These are phyloP conservation scores for Sebastes schlegelii DNA, from an alignment of 2,113 vertebrate genomes.

Conservation along the genomic window DNA sequence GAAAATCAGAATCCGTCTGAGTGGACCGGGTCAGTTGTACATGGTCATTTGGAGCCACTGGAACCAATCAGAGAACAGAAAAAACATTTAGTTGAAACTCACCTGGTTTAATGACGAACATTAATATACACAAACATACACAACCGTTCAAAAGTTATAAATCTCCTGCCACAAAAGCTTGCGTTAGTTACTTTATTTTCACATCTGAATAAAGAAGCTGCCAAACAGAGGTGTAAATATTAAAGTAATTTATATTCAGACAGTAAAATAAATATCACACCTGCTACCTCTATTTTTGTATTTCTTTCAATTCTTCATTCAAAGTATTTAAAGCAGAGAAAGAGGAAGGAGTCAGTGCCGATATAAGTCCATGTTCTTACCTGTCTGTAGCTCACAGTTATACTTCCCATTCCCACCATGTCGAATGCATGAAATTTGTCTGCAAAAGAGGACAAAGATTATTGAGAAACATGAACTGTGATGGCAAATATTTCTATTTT, in stretches of 20 bases:
- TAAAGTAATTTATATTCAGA: not conserved
- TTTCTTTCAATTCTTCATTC: not conserved
- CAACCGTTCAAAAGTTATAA: not conserved
- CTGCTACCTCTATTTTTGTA: not conserved
- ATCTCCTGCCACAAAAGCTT: not conserved
- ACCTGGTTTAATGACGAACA: not conserved
- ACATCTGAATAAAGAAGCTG: not conserved
- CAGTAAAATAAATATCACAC: not conserved
- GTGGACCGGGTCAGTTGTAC: constrained; percentile 77
- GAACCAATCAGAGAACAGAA: constrained; percentile 55
- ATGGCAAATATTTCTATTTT: not conserved
- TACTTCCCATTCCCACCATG: constrained; percentile 67
- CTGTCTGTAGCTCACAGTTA: constrained; percentile 81
- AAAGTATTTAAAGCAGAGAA: not conserved
- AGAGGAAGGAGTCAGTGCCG: not conserved
- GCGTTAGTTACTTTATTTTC: not conserved
- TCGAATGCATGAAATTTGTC: constrained; percentile 80
- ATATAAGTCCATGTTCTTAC: constrained; percentile 43
- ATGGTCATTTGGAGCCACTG: constrained; percentile 84
- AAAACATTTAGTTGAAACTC: not conserved
- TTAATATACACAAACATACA: not conserved
- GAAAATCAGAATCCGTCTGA: not conserved
- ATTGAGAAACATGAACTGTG: not conserved
- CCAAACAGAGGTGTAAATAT: too few relatives aligned
- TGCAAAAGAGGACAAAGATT: constrained; percentile 34